Percentiles rank a stretch among this genome's conserved stretches.
Evolutionary conservation across 2,888 invertebrate species (phyloP).

Genomic region (Drosophila nr. perissopoda): DNA sequence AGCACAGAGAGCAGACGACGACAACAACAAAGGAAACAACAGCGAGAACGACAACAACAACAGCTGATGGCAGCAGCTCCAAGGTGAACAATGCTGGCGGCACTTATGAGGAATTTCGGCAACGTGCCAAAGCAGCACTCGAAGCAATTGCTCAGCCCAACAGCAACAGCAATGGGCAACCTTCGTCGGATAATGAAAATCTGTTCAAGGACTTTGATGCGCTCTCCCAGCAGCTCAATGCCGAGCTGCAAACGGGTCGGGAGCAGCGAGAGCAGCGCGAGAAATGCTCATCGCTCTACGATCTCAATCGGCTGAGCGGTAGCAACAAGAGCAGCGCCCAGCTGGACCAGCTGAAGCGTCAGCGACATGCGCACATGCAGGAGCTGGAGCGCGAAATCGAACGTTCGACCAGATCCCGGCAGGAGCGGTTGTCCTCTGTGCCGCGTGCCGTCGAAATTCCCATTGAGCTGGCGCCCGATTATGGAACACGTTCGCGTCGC

Average conservation of each 20-base stretch:
- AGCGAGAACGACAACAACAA: constrained; percentile 22
- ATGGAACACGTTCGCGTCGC: constrained; percentile 62
- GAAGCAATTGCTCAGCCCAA: constrained; percentile 59
- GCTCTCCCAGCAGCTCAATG: constrained; percentile 82
- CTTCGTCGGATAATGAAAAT: constrained; percentile 77
- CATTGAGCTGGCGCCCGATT: constrained; percentile 59
- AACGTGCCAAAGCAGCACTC: constrained; percentile 83
- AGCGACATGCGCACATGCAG: constrained; percentile 78
- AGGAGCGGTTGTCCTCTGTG: constrained; percentile 63
- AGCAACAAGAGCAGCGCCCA: constrained; percentile 40
- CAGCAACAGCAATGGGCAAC: constrained; percentile 36
- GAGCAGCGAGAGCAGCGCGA: constrained; percentile 72
- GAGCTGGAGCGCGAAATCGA: constrained; percentile 79
- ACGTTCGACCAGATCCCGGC: constrained; percentile 70
- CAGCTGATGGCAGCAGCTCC: constrained; percentile 31
- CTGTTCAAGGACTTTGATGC: constrained; percentile 85
- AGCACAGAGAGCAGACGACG: constrained; percentile 14
- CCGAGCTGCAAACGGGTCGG: constrained; percentile 80
- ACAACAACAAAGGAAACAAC: constrained; percentile 26
- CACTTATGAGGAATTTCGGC: constrained; percentile 84
- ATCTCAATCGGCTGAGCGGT: constrained; percentile 69
- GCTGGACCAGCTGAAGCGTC: constrained; percentile 71
- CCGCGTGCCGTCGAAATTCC: constrained; percentile 70
- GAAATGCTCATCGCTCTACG: constrained; percentile 77
- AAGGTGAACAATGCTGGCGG: constrained; percentile 59